Evolutionary conservation across 1,140 invertebrate genomes (phyloP).

Genomic region (Halesus radiatus): DNA sequence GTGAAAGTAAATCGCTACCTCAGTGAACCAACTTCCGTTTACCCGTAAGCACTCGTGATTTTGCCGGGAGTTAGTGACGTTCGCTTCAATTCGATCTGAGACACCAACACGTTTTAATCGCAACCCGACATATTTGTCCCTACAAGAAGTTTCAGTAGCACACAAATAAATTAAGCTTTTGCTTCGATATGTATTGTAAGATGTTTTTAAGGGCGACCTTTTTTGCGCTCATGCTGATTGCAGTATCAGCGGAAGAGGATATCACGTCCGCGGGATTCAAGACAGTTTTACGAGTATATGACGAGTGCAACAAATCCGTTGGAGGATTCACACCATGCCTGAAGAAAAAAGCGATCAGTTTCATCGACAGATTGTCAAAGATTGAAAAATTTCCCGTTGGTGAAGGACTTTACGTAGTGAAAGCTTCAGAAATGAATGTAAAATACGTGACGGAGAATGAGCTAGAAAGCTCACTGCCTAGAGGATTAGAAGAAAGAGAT

Average conservation of each 20-base stretch:
- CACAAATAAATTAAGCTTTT: not conserved
- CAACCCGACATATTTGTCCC: not conserved
- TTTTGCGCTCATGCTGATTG: slow-evolving; percentile 58
- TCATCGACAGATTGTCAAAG: slow-evolving; percentile 79
- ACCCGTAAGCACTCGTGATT: slow-evolving; percentile 31
- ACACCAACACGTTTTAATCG: not conserved
- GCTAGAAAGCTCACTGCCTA: slow-evolving; percentile 75
- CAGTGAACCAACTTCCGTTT: slow-evolving; percentile 14
- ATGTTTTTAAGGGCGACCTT: slow-evolving; percentile 60
- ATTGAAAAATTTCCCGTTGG: slow-evolving; percentile 77
- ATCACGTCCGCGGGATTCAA: slow-evolving; percentile 68
- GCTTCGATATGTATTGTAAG: slow-evolving; percentile 30
- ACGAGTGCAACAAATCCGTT: slow-evolving; percentile 73
- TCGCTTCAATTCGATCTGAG: not conserved
- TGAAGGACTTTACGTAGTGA: slow-evolving; percentile 77
- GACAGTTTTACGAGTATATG: slow-evolving; percentile 73
- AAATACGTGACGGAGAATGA: slow-evolving; percentile 73
- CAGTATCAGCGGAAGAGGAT: slow-evolving; percentile 57
- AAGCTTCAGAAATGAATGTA: slow-evolving; percentile 67
- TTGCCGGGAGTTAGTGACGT: not conserved
- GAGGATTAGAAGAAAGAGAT: slow-evolving; percentile 75
- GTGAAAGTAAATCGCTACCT: slow-evolving; percentile 18
- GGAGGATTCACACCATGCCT: slow-evolving; percentile 78
- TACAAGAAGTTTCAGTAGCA: not conserved
- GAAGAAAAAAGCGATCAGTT: slow-evolving; percentile 85